A percentile compares a stretch with the other conserved stretches of the same genome.
Conservation (phyloP, 1,140 invertebrate species). For the Drosophila tristis region DNA sequence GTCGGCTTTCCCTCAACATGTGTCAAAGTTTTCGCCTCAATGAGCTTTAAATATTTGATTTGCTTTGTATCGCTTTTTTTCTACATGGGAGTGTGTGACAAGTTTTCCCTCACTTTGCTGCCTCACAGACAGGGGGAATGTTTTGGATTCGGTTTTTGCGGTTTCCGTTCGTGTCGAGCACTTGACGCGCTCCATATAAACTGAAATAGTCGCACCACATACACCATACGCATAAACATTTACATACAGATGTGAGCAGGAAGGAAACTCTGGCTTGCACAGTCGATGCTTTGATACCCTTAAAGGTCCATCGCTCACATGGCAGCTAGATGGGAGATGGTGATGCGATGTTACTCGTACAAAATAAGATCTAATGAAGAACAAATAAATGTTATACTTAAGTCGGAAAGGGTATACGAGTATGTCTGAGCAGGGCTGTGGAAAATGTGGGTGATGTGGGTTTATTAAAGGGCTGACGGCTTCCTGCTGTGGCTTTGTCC, state of each 20-base stretch:
- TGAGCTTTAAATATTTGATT: slow-evolving; percentile 83
- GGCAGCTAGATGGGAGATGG: too few species aligned
- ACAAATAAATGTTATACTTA: too few species aligned
- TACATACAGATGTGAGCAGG: slow-evolving; percentile 3
- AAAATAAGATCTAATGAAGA: too few species aligned
- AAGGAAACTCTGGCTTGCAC: too few species aligned
- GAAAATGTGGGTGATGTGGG: neutral
- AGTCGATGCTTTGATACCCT: too few species aligned
- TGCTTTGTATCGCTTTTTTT: slow-evolving; percentile 48
- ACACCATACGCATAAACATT: slow-evolving; percentile 23
- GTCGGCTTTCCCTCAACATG: slow-evolving; percentile 54
- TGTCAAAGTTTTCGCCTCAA: slow-evolving; percentile 78
- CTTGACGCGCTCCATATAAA: slow-evolving; percentile 43
- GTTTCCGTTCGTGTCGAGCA: slow-evolving; percentile 38
- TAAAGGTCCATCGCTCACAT: too few species aligned
- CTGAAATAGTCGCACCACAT: slow-evolving; percentile 40
- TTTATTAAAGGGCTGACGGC: neutral
- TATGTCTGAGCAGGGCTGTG: neutral
- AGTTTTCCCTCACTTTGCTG: slow-evolving; percentile 38
- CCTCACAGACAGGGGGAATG: slow-evolving; percentile 15
- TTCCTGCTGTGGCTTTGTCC: slow-evolving; percentile 36
- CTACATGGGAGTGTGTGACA: slow-evolving; percentile 25
- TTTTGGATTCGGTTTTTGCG: slow-evolving; percentile 56
- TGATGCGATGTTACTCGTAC: too few species aligned
- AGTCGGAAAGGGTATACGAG: neutral